Evolutionary conservation across 2,113 vertebrate species (phyloP).

Genomic region (Psittacara wagleri): DNA sequence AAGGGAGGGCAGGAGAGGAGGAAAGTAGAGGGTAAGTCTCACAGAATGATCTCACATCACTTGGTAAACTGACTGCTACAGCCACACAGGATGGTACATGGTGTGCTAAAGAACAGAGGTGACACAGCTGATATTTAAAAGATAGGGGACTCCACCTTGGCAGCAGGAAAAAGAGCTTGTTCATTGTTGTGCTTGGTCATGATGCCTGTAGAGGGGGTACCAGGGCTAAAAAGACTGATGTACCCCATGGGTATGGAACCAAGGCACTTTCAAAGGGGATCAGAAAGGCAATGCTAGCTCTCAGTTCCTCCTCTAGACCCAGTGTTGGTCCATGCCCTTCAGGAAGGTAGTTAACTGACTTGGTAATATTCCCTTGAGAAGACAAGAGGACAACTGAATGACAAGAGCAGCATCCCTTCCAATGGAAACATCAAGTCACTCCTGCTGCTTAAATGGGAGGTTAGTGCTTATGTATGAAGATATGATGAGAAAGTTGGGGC

Average conservation of each 20-base stretch:
- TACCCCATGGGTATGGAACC: not conserved
- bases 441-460: not conserved
- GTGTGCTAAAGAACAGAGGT: not conserved
- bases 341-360: rapidly evolving
- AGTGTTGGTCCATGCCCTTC: not conserved
- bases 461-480: not conserved
- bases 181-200: rapidly evolving
- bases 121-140: not conserved
- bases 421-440: not conserved
- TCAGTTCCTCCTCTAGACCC: not conserved
- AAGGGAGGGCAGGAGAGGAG: not conserved
- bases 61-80: not conserved
- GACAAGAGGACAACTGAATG: not conserved
- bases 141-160: not conserved
- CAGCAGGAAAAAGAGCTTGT: not conserved
- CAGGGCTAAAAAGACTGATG: not conserved
- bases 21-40: not conserved
- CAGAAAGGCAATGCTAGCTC: not conserved
- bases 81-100: rapidly evolving
- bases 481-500: too few species aligned
- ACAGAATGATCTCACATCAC: not conserved
- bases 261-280: not conserved
- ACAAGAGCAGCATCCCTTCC: not conserved
- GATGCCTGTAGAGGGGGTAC: not conserved
- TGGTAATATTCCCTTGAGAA: not conserved